These are phyloP conservation scores for Pogoniulus pusillus DNA, from an alignment of 2,797 vertebrate genomes.

Conservation along the genomic window DNA sequence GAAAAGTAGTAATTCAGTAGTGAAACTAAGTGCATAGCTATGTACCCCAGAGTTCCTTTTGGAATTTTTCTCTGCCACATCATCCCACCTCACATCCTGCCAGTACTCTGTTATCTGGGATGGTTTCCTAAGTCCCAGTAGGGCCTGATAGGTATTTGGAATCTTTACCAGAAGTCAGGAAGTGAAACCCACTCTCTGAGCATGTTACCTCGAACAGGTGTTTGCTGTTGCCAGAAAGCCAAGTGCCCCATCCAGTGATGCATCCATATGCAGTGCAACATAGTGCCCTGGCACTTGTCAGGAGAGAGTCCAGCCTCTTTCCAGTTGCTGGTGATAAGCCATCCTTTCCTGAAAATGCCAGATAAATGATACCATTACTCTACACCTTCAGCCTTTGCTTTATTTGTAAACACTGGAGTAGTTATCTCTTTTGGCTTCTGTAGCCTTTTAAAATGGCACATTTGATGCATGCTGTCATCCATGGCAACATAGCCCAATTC, in stretches of 20 bases:
- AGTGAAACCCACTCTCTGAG: neutral
- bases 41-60: neutral
- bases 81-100: too few relatives aligned
- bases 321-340: neutral
- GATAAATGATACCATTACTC: neutral
- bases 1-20: neutral
- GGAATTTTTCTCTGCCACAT: neutral
- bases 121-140: neutral
- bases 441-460: neutral
- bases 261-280: fast-evolving
- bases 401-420: neutral
- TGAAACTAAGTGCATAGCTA: neutral
- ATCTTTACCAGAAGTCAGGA: neutral
- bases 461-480: too few relatives aligned
- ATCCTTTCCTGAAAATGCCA: neutral
- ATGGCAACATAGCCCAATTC: too few relatives aligned
- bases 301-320: neutral
- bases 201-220: neutral
- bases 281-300: neutral
- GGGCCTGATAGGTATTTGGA: neutral
- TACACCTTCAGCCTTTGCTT: neutral
- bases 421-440: neutral
- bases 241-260: neutral
- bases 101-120: neutral
- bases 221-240: neutral